These are phyloP conservation scores for Tachina grossa DNA, from an alignment of 2,888 invertebrate genomes.

Conservation along the genomic window DNA sequence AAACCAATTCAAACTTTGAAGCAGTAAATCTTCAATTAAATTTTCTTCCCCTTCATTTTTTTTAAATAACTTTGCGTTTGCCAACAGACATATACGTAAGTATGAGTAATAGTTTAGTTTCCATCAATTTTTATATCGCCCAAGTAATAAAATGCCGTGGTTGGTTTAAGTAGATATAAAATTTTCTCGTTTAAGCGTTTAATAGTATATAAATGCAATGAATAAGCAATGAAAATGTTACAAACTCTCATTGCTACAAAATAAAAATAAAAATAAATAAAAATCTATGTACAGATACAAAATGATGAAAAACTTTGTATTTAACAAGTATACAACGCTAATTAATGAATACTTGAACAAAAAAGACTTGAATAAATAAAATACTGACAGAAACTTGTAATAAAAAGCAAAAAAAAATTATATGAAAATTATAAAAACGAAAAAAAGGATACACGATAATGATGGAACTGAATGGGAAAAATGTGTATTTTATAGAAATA, in stretches of 20 bases:
- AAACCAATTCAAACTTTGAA: too few relatives aligned
- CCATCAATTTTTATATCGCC: conserved; percentile 13
- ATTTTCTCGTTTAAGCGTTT: conserved; percentile 70
- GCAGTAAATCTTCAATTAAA: too few relatives aligned
- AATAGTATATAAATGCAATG: conserved; percentile 66
- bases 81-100: too few relatives aligned
- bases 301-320: conserved; percentile 60
- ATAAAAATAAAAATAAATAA: conserved; percentile 52
- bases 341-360: conserved; percentile 79
- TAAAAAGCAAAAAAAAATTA: conserved; percentile 42
- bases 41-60: neutral
- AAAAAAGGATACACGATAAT: conserved; percentile 58
- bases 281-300: conserved; percentile 9
- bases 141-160: conserved; percentile 66
- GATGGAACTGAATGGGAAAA: conserved; percentile 32
- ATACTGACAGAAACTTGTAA: conserved; percentile 53
- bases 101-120: conserved; percentile 20
- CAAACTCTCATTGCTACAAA: conserved; percentile 49
- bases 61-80: neutral
- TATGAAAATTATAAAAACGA: conserved; percentile 56
- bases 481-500: conserved; percentile 40
- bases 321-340: conserved; percentile 78
- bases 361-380: conserved; percentile 63
- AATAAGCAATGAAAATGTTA: conserved; percentile 67
- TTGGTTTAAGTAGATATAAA: conserved; percentile 61